A percentile compares a stretch with the other conserved stretches of the same genome.
phyloP scores from a whole-genome alignment of 2,113 vertebrate genomes.

The Catharus bicknelli region DNA sequence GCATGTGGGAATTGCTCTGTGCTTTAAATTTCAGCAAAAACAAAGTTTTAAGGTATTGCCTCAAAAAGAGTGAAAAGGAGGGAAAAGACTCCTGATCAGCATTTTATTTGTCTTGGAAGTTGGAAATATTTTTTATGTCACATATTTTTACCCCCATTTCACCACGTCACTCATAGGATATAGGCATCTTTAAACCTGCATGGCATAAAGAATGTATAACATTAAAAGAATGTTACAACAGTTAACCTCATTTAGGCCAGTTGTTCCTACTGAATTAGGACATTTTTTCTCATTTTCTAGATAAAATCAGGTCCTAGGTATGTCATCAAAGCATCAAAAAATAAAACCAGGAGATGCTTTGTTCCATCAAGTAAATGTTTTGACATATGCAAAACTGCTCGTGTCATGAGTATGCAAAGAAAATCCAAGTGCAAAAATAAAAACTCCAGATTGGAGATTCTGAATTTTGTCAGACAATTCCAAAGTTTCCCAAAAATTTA shows the following conservation, averaged over 20 bases:
- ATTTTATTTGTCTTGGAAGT: background rate
- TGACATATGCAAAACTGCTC: background rate
- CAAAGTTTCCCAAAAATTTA: background rate
- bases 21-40: background rate
- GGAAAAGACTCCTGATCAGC: background rate
- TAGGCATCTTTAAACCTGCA: background rate
- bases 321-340: slow-evolving; percentile 15
- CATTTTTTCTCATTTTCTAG: background rate
- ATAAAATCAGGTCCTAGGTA: background rate
- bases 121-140: background rate
- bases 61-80: background rate
- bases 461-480: background rate
- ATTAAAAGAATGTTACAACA: background rate
- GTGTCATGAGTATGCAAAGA: background rate
- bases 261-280: background rate
- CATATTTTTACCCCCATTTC: background rate
- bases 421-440: background rate
- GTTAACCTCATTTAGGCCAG: background rate
- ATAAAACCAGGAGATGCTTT: background rate
- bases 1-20: background rate
- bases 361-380: slow-evolving; percentile 6
- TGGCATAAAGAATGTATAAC: background rate
- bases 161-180: background rate
- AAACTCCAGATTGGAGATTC: background rate
- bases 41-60: background rate